These are phyloP conservation scores for Acyrthosiphon pisum DNA, from an alignment of 1,140 invertebrate genomes.

Conservation along the genomic window DNA sequence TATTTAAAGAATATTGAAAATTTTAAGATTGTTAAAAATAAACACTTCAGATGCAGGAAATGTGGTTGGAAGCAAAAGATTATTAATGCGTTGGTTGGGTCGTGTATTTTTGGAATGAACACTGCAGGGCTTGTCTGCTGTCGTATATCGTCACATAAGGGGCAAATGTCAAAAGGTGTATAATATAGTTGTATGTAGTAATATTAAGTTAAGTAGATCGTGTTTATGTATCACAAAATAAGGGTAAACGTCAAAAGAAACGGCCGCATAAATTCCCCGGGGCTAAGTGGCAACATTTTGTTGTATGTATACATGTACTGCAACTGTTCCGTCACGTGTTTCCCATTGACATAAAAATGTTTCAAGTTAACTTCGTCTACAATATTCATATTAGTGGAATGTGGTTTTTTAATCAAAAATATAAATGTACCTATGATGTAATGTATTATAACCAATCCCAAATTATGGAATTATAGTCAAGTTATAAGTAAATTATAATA, in stretches of 20 bases:
- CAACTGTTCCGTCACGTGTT: slow-evolving; percentile 41
- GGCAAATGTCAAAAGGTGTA: slow-evolving; percentile 56
- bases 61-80: background rate
- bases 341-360: slow-evolving; percentile 49
- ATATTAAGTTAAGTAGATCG: slow-evolving; percentile 44
- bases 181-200: slow-evolving; percentile 2
- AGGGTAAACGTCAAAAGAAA: slow-evolving; percentile 54
- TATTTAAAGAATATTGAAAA: background rate
- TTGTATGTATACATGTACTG: slow-evolving; percentile 21
- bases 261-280: slow-evolving; percentile 44
- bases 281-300: slow-evolving; percentile 52
- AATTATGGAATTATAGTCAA: background rate
- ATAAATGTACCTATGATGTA: background rate
- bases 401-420: background rate
- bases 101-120: slow-evolving; percentile 53
- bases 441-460: background rate
- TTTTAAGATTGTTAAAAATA: slow-evolving; percentile 26
- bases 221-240: slow-evolving; percentile 56
- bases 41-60: background rate
- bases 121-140: slow-evolving; percentile 44
- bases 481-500: background rate
- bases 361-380: background rate
- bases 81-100: slow-evolving; percentile 21
- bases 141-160: slow-evolving; percentile 26
- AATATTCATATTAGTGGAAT: background rate